Base-by-base conservation (phyloP, 2,888 invertebrate species). In the Ctena decussata region DNA sequence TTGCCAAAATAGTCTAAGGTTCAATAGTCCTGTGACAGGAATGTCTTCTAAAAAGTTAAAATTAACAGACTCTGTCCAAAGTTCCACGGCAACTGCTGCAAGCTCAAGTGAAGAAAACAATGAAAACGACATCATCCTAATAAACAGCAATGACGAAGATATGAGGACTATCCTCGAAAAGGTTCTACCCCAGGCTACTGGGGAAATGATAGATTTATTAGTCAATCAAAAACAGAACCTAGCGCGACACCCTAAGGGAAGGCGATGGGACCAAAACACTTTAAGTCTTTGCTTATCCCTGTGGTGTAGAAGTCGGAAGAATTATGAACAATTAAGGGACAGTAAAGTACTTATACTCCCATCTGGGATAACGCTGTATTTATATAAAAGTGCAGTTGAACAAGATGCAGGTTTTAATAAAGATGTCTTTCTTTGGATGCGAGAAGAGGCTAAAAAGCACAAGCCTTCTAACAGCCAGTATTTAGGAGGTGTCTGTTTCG, bases 261-360 rank as follows among this genome's bases (percentile, higher is more conserved):
- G 69, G 21, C 35, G 49, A 5, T 44, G 77, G 69, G 60, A 49
- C 21, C 44, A 70, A 24, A 70, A 77, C 6, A 49, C 49, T 6
- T 44, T 69, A 11, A 70, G 69, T 37, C 44, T 70, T 21, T 65
- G 69, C n/a, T 30, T 70, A 3, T 70, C 77, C 5, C 69, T 77
- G 3, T 77, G 69, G 49, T 77, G 70, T 24, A 21, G 77, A 11
- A 70, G 77, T 44, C 37, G n/a, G n/a, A 60, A 41, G 27, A 60
- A 60, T 27, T 69, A 60, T 65, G 30, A n/a, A 21, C 41, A 41
- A 21, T 70, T 70, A 2, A 6, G 46, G 12, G 77, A 65, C 3
- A 77, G 69, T 35, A 77, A 77, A 46, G 32, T 49, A 2, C 24
- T 75, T 30, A 71, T 69, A n/a, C 69, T 75, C 0, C 73, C 44